phyloP scores from a whole-genome alignment of 2,888 invertebrate genomes.

The Drosophila dives region DNA sequence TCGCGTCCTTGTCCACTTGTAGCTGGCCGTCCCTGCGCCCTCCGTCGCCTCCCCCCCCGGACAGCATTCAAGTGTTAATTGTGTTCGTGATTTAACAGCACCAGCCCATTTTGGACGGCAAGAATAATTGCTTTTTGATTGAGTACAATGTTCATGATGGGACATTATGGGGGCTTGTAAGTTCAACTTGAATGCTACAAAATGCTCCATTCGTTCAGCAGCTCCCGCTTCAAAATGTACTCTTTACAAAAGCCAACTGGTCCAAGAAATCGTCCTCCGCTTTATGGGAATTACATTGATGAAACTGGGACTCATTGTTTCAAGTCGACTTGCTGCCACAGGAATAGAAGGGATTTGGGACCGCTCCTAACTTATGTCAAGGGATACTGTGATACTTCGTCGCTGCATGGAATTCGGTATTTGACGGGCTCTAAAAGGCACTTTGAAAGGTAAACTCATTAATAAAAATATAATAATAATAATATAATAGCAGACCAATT shows the following conservation, averaged over 20 bases:
- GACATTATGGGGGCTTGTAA: conserved; percentile 37
- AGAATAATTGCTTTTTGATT: conserved; percentile 83
- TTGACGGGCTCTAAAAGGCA: conserved; percentile 72
- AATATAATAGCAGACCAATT: not conserved
- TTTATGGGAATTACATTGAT: conserved; percentile 39
- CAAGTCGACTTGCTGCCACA: conserved; percentile 1
- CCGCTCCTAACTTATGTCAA: conserved; percentile 63
- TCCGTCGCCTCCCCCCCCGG: not conserved
- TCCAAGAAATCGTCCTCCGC: conserved; percentile 56
- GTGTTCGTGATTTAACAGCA: conserved; percentile 72
- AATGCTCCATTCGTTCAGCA: conserved; percentile 21
- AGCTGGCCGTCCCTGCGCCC: conserved; percentile 7
- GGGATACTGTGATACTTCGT: conserved; percentile 73
- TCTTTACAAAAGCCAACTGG: conserved; percentile 61
- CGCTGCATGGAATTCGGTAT: conserved; percentile 82
- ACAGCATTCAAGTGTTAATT: conserved; percentile 73
- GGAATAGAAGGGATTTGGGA: conserved; percentile 12
- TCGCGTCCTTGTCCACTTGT: conserved; percentile 50
- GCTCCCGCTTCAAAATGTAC: conserved; percentile 40
- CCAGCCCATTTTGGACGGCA: conserved; percentile 44
- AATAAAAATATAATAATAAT: not conserved
- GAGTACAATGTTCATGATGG: conserved; percentile 64
- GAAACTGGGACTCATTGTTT: conserved; percentile 14
- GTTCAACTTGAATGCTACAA: conserved; percentile 57
- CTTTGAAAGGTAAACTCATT: conserved; percentile 75